Percentiles rank a stretch among this genome's conserved stretches.
Conservation (phyloP, 1,140 invertebrate species). For the Hermatobates lingyangjiaoensis region DNA sequence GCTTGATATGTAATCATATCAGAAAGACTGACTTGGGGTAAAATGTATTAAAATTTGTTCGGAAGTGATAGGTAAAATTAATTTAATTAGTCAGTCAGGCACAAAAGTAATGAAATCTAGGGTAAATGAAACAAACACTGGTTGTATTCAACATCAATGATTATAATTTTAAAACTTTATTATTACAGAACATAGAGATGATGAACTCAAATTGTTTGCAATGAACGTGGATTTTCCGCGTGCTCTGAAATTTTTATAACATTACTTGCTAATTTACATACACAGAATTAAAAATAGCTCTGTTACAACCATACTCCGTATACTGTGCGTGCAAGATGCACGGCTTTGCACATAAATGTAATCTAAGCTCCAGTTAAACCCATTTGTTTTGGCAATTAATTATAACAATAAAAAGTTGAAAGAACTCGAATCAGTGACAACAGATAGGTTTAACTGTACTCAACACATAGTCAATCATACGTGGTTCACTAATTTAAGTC, state of each 20-base stretch:
- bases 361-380: slow-evolving; percentile 12
- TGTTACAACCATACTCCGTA: slow-evolving; percentile 15
- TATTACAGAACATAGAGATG: slow-evolving; percentile 16
- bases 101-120: no score
- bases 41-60: no score
- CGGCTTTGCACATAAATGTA: slow-evolving; percentile 12
- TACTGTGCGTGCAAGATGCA: slow-evolving; percentile 12
- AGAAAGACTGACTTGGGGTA: no score
- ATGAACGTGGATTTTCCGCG: slow-evolving; percentile 13
- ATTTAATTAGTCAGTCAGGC: no score
- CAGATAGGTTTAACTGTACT: slow-evolving; percentile 13
- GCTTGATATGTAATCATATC: no score
- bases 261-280: slow-evolving; percentile 15
- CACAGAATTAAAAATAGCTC: slow-evolving; percentile 15
- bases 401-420: no score
- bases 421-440: background rate
- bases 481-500: slow-evolving; percentile 12
- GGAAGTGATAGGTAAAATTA: no score
- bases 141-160: slow-evolving; percentile 15
- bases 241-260: slow-evolving; percentile 14
- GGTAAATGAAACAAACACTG: background rate
- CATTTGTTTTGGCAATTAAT: slow-evolving; percentile 8
- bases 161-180: slow-evolving; percentile 16
- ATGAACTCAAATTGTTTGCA: slow-evolving; percentile 15
- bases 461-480: slow-evolving; percentile 13